These are phyloP conservation scores for Neolamprologus multifasciatus DNA, from an alignment of 2,797 vertebrate species.

Conservation along the genomic window DNA sequence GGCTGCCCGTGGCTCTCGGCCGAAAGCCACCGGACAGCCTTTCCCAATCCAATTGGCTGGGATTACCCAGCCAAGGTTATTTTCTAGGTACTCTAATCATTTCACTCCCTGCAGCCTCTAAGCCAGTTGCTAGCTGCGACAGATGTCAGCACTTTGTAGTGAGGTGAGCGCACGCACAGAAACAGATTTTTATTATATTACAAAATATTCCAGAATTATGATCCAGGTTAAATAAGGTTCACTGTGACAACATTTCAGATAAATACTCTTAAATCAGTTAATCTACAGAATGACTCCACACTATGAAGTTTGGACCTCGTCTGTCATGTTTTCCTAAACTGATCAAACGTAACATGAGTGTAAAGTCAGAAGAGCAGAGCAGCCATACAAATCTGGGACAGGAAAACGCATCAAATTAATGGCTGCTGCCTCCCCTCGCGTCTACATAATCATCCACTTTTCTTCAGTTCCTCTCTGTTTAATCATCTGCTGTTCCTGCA, in stretches of 20 bases:
- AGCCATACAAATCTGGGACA: slow-evolving; percentile 41
- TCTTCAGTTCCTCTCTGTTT: slow-evolving; percentile 28
- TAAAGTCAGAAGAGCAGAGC: background rate
- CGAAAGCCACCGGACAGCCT: slow-evolving; percentile 4
- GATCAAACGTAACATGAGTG: background rate
- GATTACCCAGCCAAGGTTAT: slow-evolving; percentile 58
- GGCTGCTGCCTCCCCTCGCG: slow-evolving; percentile 8
- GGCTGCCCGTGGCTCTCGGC: background rate
- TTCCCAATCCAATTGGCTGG: slow-evolving; percentile 53
- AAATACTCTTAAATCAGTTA: background rate
- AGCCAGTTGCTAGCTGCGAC: slow-evolving; percentile 35
- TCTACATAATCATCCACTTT: slow-evolving; percentile 44
- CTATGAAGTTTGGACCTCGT: background rate
- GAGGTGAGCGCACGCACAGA: background rate
- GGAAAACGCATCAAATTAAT: slow-evolving; percentile 52
- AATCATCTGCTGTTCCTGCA: slow-evolving; percentile 44
- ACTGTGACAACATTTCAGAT: background rate
- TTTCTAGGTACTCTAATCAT: slow-evolving; percentile 26
- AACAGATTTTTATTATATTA: background rate
- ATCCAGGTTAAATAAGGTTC: background rate
- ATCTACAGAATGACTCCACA: background rate
- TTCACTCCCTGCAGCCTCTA: slow-evolving; percentile 4
- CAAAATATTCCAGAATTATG: background rate
- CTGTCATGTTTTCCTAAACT: background rate
- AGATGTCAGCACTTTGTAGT: slow-evolving; percentile 37